Evolutionary conservation across 2,113 vertebrate species (phyloP).

Genomic region (Coptodon bakossiorum): DNA sequence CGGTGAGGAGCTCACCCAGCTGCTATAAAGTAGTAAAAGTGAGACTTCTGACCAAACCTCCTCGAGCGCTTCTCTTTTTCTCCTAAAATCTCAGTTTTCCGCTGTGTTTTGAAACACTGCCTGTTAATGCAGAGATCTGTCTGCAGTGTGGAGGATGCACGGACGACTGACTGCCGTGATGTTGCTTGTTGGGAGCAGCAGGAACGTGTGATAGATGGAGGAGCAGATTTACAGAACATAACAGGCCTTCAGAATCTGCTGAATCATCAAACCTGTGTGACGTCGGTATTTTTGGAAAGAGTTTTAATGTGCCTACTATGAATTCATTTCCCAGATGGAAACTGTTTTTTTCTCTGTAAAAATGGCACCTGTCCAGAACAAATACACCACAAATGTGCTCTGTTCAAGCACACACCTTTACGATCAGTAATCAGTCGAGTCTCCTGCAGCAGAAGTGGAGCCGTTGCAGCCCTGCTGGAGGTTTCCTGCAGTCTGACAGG

Average conservation of each 20-base stretch:
- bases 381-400: background rate
- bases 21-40: background rate
- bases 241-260: background rate
- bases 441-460: background rate
- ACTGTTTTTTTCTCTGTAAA: background rate
- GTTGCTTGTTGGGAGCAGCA: background rate
- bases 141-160: background rate
- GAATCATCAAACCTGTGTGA: background rate
- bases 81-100: accelerated
- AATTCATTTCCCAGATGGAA: background rate
- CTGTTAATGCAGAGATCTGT: background rate
- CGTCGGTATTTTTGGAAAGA: background rate
- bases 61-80: background rate
- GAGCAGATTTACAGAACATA: background rate
- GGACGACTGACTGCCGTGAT: background rate
- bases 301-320: background rate
- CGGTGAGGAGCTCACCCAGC: background rate
- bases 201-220: background rate
- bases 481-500: background rate
- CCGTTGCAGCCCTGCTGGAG: background rate
- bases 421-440: accelerated
- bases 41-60: background rate
- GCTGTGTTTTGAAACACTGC: background rate
- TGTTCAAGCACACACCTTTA: background rate
- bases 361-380: background rate